Evolutionary conservation across 2,888 invertebrate genomes (phyloP).

Genomic region (Brachyopa scutellaris): DNA sequence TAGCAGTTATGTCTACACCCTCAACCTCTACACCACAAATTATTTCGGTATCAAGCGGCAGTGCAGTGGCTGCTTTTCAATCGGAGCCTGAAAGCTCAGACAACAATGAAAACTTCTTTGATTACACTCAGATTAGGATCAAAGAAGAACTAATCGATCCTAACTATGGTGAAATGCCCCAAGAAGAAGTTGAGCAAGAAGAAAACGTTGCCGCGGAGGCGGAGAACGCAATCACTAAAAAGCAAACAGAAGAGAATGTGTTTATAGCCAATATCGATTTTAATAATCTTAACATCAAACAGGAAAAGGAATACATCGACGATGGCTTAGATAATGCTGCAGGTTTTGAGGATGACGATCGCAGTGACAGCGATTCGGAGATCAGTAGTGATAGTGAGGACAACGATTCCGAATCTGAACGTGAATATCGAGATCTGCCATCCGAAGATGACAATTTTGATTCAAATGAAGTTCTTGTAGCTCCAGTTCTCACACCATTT

Average conservation of each 20-base stretch:
- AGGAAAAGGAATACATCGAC: constrained; percentile 76
- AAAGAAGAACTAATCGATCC: constrained; percentile 60
- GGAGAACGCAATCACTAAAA: background rate
- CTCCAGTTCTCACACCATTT: background rate
- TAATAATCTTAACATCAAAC: constrained; percentile 77
- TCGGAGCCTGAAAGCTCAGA: constrained; percentile 45
- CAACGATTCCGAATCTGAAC: constrained; percentile 44
- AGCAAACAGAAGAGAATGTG: constrained; percentile 74
- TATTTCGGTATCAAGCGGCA: constrained; percentile 45
- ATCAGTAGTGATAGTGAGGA: constrained; percentile 37
- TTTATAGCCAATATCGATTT: constrained; percentile 77
- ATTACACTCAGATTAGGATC: constrained; percentile 38
- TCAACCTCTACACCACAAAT: constrained; percentile 37
- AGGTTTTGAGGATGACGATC: constrained; percentile 19
- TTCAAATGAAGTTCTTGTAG: background rate
- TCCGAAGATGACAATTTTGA: constrained; percentile 22
- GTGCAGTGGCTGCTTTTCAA: constrained; percentile 16
- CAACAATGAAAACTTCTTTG: constrained; percentile 36
- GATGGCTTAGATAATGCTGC: constrained; percentile 36
- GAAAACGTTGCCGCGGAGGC: background rate
- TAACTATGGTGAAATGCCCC: constrained; percentile 19
- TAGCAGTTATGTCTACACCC: background rate
- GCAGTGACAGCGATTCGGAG: constrained; percentile 48
- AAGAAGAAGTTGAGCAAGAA: background rate
- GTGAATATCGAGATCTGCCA: constrained; percentile 62